Base-by-base conservation (phyloP, 2,888 invertebrate species). In the Thymelicus acteon region DNA sequence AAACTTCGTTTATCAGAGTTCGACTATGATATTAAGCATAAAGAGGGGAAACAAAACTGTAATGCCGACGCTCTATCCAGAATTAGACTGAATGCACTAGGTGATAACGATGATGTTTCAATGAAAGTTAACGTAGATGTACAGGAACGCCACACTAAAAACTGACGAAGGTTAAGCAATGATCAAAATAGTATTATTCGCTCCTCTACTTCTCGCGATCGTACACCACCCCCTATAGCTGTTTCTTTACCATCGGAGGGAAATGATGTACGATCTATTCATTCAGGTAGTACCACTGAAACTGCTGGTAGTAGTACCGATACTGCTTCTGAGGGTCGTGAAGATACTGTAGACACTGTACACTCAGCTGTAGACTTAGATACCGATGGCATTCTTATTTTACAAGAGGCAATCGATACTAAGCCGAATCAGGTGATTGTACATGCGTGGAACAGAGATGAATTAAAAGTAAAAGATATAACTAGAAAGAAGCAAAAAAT, bases 341-440 rank as follows among this genome's bases (percentile, higher is more conserved):
- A 40, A 64, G 15, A 48, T 12, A 37, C 60, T 0, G 24, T 24
- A 15, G 57, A 61, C 7, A 70, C 70, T 12, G 40, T 40, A 12
- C 61, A 72, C 44, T 70, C 69, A 13, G 67, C 58, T 44, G 13
- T 4, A 8, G 49, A 66, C 12, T 31, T 49, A 24, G 64, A 72
- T 12, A 31, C 66, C 6, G n/a, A 48, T n/a, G 74, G 71, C 10
- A 73, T 72, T 6, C 64, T 72, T 1, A 63, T 64, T 39, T 52
- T 64, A 52, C 49, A 64, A 6, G 64, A 73, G 61, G 74, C 74
- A 1, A 72, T 73, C 1, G 72, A 76, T 24, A 71, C 72, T 0
- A 76, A 74, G 67, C 74, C 74, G 8, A 73, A 74, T 24, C 75
- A 76, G 44, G 71, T 76, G 19, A 39, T 73, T 4, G 68, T 75